A percentile compares a stretch with the other conserved stretches of the same genome.
Evolutionary conservation across 1,140 invertebrate genomes (phyloP).

Genomic region (Agraylea sexmaculata): DNA sequence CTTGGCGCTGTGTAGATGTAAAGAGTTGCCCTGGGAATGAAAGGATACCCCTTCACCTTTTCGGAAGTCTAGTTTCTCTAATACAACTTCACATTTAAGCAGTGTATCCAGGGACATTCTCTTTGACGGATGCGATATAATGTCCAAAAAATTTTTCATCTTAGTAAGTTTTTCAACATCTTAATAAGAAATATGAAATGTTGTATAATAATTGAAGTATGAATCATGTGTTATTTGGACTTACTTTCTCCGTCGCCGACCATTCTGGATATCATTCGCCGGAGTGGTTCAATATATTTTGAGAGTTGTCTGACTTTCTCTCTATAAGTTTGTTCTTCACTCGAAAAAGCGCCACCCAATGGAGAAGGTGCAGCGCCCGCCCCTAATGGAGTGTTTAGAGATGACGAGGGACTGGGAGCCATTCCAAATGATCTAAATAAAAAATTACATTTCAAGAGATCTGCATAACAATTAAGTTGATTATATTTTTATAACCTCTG

Average conservation of each 20-base stretch:
- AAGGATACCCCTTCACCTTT: no score
- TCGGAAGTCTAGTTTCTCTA: slow-evolving; percentile 63
- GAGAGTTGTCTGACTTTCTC: slow-evolving; percentile 84
- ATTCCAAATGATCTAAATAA: no score
- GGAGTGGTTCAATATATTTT: slow-evolving; percentile 84
- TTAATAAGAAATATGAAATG: slow-evolving; percentile 48
- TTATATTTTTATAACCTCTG: no score
- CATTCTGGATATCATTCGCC: slow-evolving; percentile 72
- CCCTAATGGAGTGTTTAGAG: slow-evolving; percentile 66
- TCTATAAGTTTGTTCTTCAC: slow-evolving; percentile 80
- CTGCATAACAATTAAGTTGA: no score
- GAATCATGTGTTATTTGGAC: no score
- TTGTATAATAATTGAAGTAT: no score
- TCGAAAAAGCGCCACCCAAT: slow-evolving; percentile 29
- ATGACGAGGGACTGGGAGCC: slow-evolving; percentile 64
- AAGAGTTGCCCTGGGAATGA: slow-evolving; percentile 4
- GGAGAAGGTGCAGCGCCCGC: slow-evolving; percentile 45
- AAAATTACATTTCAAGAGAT: slow-evolving; percentile 1
- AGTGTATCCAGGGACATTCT: slow-evolving; percentile 77
- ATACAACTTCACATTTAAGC: slow-evolving; percentile 82
- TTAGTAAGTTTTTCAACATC: slow-evolving; percentile 76
- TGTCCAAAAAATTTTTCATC: slow-evolving; percentile 83
- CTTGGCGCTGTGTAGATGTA: neutral
- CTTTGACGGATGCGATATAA: slow-evolving; percentile 76
- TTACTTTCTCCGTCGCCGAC: slow-evolving; percentile 67